Evolutionary conservation across 2,113 vertebrate genomes (phyloP).

Genomic region (Dendropsophus ebraccatus): DNA sequence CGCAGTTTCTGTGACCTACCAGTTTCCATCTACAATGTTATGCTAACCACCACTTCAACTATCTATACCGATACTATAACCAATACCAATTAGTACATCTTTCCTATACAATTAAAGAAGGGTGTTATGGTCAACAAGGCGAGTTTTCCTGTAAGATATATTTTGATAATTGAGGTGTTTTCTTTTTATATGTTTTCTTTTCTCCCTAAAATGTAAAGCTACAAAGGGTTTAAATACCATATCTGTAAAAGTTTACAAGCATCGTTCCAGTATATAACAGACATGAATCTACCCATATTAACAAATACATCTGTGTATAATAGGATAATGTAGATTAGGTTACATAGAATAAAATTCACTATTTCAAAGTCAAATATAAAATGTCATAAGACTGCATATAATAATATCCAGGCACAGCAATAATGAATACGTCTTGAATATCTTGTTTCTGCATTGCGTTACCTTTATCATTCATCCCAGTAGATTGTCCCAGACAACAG

Average conservation of each 20-base stretch:
- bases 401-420: slow-evolving; percentile 28
- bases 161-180: no score
- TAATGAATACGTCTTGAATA: slow-evolving; percentile 24
- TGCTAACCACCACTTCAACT: no score
- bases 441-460: not conserved
- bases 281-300: not conserved
- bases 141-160: no score
- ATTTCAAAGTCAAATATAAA: not conserved
- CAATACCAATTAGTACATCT: no score
- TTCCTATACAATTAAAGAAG: no score
- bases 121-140: no score
- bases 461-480: slow-evolving; percentile 30
- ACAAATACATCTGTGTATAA: slow-evolving; percentile 12
- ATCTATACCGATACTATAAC: no score
- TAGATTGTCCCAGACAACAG: slow-evolving; percentile 44
- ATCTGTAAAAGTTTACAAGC: not conserved
- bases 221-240: not conserved
- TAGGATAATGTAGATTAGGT: not conserved
- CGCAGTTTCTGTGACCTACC: no score
- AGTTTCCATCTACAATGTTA: no score
- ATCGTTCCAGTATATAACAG: not conserved
- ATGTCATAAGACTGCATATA: slow-evolving; percentile 1
- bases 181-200: no score
- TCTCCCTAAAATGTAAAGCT: not conserved
- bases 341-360: not conserved